Percentiles rank a stretch among this genome's conserved stretches.
Conservation (phyloP, 2,113 vertebrate species). For the Varanus salvator region DNA sequence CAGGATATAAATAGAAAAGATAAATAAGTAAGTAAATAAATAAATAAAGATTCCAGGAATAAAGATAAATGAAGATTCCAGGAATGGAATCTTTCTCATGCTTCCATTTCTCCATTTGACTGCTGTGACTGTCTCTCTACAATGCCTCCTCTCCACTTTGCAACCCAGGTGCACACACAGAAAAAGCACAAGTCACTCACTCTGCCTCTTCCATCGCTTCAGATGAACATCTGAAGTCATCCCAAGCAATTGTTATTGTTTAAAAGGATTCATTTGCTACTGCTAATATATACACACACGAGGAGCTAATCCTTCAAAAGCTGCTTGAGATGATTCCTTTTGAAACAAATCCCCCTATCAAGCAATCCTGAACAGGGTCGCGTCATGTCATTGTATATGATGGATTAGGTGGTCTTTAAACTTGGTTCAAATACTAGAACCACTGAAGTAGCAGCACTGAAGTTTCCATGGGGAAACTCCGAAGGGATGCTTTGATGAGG, state of each 20-base stretch:
- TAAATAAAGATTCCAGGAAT: too few species aligned
- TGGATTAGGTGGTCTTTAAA: conserved; percentile 14
- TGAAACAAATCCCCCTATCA: conserved; percentile 16
- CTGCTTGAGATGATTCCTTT: neutral
- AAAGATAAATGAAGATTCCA: too few species aligned
- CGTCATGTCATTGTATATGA: conserved; percentile 9
- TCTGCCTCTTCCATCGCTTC: neutral
- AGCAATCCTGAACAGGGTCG: neutral
- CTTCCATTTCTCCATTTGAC: neutral
- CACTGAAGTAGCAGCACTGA: too few species aligned
- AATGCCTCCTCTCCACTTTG: neutral
- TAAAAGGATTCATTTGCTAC: conserved; percentile 25
- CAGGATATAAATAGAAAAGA: too few species aligned
- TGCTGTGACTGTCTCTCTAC: neutral
- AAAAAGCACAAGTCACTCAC: neutral
- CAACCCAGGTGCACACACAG: neutral
- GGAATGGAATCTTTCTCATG: neutral
- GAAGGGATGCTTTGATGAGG: neutral
- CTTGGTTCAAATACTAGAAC: conserved; percentile 7
- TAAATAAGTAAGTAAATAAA: too few species aligned
- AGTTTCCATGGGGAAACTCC: too few species aligned
- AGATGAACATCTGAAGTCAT: neutral
- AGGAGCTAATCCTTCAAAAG: conserved; percentile 19
- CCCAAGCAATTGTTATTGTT: conserved; percentile 17
- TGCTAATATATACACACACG: neutral